Evolutionary conservation across 1,140 invertebrate species (phyloP).

Genomic region (Delia radicum): DNA sequence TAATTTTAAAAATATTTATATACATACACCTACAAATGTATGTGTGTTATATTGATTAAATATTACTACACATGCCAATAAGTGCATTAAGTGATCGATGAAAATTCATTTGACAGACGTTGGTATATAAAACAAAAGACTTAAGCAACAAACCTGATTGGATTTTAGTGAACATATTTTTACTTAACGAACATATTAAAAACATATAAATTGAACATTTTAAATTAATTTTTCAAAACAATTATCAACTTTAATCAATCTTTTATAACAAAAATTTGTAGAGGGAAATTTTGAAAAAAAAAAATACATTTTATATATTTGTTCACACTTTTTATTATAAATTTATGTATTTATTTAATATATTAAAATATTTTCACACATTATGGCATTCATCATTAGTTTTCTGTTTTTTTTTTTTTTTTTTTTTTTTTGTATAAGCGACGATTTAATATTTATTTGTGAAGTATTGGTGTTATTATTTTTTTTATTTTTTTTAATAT

Average conservation of each 20-base stretch:
- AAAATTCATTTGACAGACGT: neutral
- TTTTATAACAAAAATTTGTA: no score
- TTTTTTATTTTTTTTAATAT: neutral
- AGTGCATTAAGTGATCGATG: neutral
- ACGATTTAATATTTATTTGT: neutral
- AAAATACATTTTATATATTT: no score
- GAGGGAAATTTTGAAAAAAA: no score
- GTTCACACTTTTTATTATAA: no score
- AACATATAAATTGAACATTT: no score
- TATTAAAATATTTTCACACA: neutral
- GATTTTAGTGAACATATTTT: no score
- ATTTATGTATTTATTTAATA: neutral
- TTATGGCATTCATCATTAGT: no score
- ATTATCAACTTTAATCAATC: no score
- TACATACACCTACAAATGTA: no score
- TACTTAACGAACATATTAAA: no score
- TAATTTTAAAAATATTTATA: no score
- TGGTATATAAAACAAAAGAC: neutral
- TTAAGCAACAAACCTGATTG: neutral
- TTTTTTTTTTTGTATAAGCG: neutral
- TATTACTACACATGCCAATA: neutral
- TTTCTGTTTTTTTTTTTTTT: neutral
- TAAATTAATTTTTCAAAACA: no score
- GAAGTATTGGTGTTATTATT: neutral
- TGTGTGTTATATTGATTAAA: neutral